Percentiles rank a stretch among this genome's conserved stretches.
These are phyloP conservation scores for Acrobasis repandana DNA, from an alignment of 2,888 invertebrate genomes.

Conservation along the genomic window DNA sequence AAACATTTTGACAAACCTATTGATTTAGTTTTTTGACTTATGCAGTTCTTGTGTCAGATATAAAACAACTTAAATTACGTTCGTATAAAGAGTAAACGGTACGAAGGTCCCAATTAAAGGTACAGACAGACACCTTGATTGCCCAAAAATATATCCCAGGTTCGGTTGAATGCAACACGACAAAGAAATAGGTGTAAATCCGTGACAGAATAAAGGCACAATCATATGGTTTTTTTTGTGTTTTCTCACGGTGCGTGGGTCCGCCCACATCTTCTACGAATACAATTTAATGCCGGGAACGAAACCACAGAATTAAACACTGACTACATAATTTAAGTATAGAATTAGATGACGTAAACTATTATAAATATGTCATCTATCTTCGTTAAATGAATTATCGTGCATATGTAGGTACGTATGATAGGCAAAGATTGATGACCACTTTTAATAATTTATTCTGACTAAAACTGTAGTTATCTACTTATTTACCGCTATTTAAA, in stretches of 20 bases:
- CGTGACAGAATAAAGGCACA: slow-evolving; percentile 52
- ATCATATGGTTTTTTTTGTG: slow-evolving; percentile 62
- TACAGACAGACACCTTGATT: slow-evolving; percentile 26
- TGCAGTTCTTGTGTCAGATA: too few relatives aligned
- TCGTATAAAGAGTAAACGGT: background rate
- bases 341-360: slow-evolving; percentile 51
- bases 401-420: background rate
- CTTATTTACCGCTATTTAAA: too few relatives aligned
- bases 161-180: slow-evolving; percentile 49
- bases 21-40: too few relatives aligned
- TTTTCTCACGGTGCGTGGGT: slow-evolving; percentile 69
- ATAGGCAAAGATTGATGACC: slow-evolving; percentile 18
- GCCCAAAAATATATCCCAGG: slow-evolving; percentile 37
- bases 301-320: slow-evolving; percentile 53
- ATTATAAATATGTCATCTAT: slow-evolving; percentile 49
- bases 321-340: slow-evolving; percentile 68
- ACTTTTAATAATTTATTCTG: slow-evolving; percentile 3
- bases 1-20: too few relatives aligned
- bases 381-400: slow-evolving; percentile 28
- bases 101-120: background rate
- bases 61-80: background rate
- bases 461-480: background rate
- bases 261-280: slow-evolving; percentile 72
- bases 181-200: slow-evolving; percentile 46
- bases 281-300: slow-evolving; percentile 65